Evolutionary conservation across 2,797 vertebrate species (phyloP).

Genomic region (Semotilus atromaculatus): DNA sequence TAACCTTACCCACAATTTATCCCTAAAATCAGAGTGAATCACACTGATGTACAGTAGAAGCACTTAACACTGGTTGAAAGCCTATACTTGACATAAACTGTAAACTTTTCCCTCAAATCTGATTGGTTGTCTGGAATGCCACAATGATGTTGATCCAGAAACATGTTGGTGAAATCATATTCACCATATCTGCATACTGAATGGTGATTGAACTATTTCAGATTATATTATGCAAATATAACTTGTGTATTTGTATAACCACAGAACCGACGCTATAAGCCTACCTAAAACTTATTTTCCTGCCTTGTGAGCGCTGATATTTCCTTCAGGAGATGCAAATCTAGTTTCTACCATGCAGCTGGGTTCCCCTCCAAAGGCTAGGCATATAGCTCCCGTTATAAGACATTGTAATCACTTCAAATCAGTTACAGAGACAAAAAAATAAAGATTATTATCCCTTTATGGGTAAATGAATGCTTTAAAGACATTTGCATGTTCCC

Average conservation of each 20-base stretch:
- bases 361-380: background rate
- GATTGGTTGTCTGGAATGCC: background rate
- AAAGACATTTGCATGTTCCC: constrained; percentile 25
- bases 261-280: background rate
- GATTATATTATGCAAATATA: background rate
- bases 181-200: background rate
- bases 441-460: background rate
- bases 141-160: background rate
- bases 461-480: constrained; percentile 23
- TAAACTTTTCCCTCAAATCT: background rate
- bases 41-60: background rate
- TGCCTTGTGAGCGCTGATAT: background rate
- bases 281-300: background rate
- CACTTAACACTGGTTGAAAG: background rate
- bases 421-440: constrained; percentile 6
- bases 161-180: background rate
- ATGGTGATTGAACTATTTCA: background rate
- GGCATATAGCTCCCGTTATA: background rate
- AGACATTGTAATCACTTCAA: constrained; percentile 15
- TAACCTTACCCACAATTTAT: too few relatives aligned
- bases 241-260: background rate
- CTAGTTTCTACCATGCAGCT: constrained; percentile 4
- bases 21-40: too few relatives aligned
- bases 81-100: background rate
- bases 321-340: constrained; percentile 13